These are phyloP conservation scores for Temnothorax ravouxi DNA, from an alignment of 2,888 invertebrate genomes.

Conservation along the genomic window DNA sequence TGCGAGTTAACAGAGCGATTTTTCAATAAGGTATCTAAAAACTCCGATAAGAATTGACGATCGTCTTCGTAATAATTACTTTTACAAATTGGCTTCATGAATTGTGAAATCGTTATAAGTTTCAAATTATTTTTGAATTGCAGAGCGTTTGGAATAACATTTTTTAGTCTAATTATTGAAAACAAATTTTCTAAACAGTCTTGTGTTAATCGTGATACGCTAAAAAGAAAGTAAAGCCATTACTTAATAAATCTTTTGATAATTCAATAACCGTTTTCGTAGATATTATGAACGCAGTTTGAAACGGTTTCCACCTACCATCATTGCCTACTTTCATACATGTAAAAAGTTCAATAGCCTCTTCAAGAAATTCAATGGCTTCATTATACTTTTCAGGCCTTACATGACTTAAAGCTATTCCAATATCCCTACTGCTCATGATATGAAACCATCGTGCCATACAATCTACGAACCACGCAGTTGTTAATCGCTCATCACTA, in stretches of 20 bases:
- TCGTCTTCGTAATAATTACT: not conserved
- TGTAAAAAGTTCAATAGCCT: not conserved
- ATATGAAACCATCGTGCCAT: not conserved
- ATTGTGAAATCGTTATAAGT: too few relatives aligned
- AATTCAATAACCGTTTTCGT: not conserved
- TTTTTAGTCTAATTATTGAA: not conserved
- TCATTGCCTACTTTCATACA: not conserved
- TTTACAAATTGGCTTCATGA: not conserved
- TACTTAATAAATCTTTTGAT: not conserved
- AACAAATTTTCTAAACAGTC: not conserved
- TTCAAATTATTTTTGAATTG: too few relatives aligned
- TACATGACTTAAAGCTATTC: not conserved
- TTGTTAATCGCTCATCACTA: not conserved
- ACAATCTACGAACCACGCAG: not conserved
- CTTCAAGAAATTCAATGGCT: not conserved
- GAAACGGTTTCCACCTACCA: not conserved
- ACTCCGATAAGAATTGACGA: not conserved
- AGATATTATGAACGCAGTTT: not conserved
- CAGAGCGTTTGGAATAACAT: not conserved
- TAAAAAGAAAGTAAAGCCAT: not conserved
- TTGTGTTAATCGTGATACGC: not conserved
- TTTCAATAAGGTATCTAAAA: not conserved
- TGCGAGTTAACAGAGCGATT: not conserved
- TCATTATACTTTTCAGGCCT: not conserved
- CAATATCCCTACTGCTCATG: not conserved